Conservation (phyloP, 2,888 invertebrate genomes). For the Hedya salicella region DNA sequence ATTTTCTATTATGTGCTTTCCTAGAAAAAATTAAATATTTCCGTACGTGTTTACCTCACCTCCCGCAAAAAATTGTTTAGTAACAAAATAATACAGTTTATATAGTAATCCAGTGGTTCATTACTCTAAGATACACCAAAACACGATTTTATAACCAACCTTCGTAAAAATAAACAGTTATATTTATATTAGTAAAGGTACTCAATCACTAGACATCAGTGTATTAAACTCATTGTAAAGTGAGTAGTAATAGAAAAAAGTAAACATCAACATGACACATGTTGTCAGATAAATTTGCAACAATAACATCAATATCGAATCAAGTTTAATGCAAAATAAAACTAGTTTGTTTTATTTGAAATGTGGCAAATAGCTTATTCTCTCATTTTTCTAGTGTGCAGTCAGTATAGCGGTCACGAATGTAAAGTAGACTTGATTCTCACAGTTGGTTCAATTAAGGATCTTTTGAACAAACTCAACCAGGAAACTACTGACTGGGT, state of each 20-base stretch:
- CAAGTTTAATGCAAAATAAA: constrained; percentile 10
- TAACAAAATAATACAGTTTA: too few species aligned
- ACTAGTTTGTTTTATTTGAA: constrained; percentile 52
- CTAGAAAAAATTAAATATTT: too few species aligned
- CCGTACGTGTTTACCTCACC: too few species aligned
- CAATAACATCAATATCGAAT: constrained; percentile 31
- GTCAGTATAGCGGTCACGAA: constrained; percentile 70
- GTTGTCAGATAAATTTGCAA: constrained; percentile 25
- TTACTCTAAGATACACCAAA: too few species aligned
- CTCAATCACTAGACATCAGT: too few species aligned
- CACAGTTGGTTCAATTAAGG: constrained; percentile 68
- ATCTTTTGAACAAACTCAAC: constrained; percentile 62
- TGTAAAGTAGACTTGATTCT: constrained; percentile 76
- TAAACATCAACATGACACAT: constrained; percentile 23
- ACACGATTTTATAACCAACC: too few species aligned
- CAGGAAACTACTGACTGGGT: constrained; percentile 53
- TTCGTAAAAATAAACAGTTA: too few species aligned
- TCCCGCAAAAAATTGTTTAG: too few species aligned
- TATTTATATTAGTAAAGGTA: too few species aligned
- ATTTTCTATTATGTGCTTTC: too few species aligned
- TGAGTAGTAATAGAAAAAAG: constrained; percentile 3
- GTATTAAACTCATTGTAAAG: background rate
- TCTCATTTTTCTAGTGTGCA: constrained; percentile 71
- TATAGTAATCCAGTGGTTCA: too few species aligned
- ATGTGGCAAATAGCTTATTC: constrained; percentile 83